Percentiles rank a stretch among this genome's conserved stretches.
Evolutionary conservation across 2,888 invertebrate genomes (phyloP).

Genomic region (Cryptus viduatorius): DNA sequence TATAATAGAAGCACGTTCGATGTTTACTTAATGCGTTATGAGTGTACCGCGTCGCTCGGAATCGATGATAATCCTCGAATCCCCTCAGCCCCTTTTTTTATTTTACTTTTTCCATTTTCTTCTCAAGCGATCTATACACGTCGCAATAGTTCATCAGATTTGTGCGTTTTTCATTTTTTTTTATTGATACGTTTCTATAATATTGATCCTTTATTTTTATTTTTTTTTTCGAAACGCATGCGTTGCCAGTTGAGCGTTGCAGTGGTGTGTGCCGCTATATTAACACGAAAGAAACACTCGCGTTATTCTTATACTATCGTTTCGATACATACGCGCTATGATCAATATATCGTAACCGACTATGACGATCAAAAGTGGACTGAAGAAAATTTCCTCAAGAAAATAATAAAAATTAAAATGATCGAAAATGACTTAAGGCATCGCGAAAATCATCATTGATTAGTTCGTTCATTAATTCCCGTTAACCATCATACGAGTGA

Average conservation of each 20-base stretch:
- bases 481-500: conserved; percentile 5
- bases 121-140: conserved; percentile 23
- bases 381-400: conserved; percentile 12
- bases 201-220: conserved; percentile 50
- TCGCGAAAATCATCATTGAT: conserved; percentile 68
- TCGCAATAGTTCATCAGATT: conserved; percentile 32
- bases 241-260: conserved; percentile 82
- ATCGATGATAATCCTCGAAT: conserved; percentile 62
- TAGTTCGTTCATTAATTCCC: background rate
- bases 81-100: background rate
- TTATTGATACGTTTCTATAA: conserved; percentile 56
- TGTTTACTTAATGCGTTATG: conserved; percentile 65
- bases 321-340: conserved; percentile 6
- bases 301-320: conserved; percentile 33
- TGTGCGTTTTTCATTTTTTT: conserved; percentile 40
- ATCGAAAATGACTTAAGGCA: conserved; percentile 64
- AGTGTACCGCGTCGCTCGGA: conserved; percentile 66
- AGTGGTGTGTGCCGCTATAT: conserved; percentile 83
- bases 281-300: conserved; percentile 74
- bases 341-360: background rate
- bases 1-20: conserved; percentile 68
- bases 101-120: conserved; percentile 29
- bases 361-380: background rate
- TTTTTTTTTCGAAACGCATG: conserved; percentile 76
- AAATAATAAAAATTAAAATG: conserved; percentile 4